Conservation (phyloP, 2,888 invertebrate species). For the Epinotia brunnichana region DNA sequence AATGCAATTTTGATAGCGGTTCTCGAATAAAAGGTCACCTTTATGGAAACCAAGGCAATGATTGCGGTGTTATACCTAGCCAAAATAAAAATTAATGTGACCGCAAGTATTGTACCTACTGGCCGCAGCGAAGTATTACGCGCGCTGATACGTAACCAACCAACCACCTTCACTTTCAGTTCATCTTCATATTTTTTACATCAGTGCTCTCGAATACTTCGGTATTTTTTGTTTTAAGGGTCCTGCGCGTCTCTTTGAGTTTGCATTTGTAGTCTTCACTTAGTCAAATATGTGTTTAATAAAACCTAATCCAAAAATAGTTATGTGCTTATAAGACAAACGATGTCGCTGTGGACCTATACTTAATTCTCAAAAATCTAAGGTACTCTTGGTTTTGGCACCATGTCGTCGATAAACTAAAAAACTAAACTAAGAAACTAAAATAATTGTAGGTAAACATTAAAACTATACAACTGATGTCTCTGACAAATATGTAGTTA, state of each 20-base stretch:
- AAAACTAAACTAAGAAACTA: too few relatives aligned
- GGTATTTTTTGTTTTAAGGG: slow-evolving; percentile 26
- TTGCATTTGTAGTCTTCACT: not conserved
- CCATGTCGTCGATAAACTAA: too few relatives aligned
- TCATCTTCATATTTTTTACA: slow-evolving; percentile 43
- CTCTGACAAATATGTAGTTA: not conserved
- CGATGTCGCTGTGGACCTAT: too few relatives aligned
- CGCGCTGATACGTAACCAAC: slow-evolving; percentile 30
- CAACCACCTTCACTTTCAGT: slow-evolving; percentile 44
- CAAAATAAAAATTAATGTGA: slow-evolving; percentile 10
- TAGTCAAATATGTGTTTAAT: not conserved
- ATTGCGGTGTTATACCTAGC: not conserved
- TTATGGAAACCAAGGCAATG: not conserved
- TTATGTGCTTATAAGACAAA: too few relatives aligned
- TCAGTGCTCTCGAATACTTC: slow-evolving; percentile 9
- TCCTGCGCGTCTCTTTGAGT: not conserved
- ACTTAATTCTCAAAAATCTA: too few relatives aligned
- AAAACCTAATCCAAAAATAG: too few relatives aligned
- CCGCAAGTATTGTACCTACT: slow-evolving; percentile 9
- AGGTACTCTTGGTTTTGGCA: not conserved
- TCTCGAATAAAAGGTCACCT: not conserved
- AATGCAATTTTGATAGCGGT: not conserved
- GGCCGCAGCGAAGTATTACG: slow-evolving; percentile 24
- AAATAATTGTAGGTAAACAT: too few relatives aligned
- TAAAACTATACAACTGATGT: not conserved